phyloP scores from a whole-genome alignment of 2,113 vertebrate genomes.

The Poeciliopsis turrubarensis region DNA sequence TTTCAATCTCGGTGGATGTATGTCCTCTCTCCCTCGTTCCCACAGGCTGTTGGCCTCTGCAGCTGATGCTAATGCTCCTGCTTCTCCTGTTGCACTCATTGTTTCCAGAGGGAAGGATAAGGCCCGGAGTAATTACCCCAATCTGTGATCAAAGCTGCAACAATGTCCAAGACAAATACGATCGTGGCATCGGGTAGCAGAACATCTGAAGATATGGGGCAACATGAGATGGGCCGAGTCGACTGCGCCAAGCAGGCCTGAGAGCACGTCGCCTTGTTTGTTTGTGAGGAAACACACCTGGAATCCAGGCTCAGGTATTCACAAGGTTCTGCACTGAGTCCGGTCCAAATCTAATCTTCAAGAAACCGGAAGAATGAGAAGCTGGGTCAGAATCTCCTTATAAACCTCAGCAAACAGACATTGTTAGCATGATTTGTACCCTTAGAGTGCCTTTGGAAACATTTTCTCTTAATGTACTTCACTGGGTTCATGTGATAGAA shows the following conservation, averaged over 20 bases:
- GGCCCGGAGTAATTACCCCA: slow-evolving; percentile 75
- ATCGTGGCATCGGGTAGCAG: slow-evolving; percentile 71
- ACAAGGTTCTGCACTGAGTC: slow-evolving; percentile 31
- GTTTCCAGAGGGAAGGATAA: slow-evolving; percentile 74
- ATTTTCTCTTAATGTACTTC: neutral
- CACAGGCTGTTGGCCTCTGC: slow-evolving; percentile 45
- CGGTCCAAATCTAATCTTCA: neutral
- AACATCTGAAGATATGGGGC: slow-evolving; percentile 66
- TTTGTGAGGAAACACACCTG: slow-evolving; percentile 51
- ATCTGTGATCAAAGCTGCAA: slow-evolving; percentile 80
- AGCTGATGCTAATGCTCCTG: slow-evolving; percentile 40
- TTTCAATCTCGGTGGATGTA: slow-evolving; percentile 35
- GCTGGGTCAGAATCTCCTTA: neutral
- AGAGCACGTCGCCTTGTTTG: slow-evolving; percentile 60
- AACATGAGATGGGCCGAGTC: slow-evolving; percentile 65
- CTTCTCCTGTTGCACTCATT: slow-evolving; percentile 76
- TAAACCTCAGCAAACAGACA: neutral
- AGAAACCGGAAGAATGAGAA: neutral
- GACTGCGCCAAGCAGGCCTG: slow-evolving; percentile 63
- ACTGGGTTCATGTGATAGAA: neutral
- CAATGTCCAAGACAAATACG: slow-evolving; percentile 79
- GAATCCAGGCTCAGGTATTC: slow-evolving; percentile 61
- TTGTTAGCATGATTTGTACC: neutral
- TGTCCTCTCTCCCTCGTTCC: slow-evolving; percentile 39
- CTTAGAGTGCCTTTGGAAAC: neutral